Percentiles rank a stretch among this genome's conserved stretches.
phyloP scores from a whole-genome alignment of 64 coral and sea anemone genomes.

The Porites australiensis region DNA sequence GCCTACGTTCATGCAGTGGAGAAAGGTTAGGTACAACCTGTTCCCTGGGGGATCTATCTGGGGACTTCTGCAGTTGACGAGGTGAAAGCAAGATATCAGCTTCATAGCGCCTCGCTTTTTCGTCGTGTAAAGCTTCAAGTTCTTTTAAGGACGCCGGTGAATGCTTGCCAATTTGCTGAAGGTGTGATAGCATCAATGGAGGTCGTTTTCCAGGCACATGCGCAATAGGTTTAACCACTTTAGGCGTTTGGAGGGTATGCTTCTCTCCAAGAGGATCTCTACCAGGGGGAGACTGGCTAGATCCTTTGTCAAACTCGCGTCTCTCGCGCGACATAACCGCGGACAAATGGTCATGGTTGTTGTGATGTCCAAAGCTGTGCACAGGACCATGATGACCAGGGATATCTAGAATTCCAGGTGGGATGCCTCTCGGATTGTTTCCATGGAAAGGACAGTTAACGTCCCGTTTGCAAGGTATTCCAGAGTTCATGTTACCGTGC shows the following conservation, averaged over 20 bases:
- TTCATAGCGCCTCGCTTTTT: slow-evolving; percentile 75
- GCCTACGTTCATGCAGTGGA: slow-evolving; percentile 61
- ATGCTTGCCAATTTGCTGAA: slow-evolving; percentile 80
- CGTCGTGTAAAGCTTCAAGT: slow-evolving; percentile 68
- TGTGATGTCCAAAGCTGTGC: slow-evolving; percentile 59
- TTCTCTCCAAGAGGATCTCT: slow-evolving; percentile 68
- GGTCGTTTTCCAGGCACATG: slow-evolving; percentile 94
- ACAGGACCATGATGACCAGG: slow-evolving; percentile 82
- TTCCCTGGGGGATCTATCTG: slow-evolving; percentile 78
- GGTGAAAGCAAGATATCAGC: slow-evolving; percentile 67
- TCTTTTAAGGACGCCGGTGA: slow-evolving; percentile 53
- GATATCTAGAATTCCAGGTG: slow-evolving; percentile 81
- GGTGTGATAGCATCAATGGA: slow-evolving; percentile 88
- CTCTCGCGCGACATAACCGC: slow-evolving; percentile 80
- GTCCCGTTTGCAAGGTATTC: slow-evolving; percentile 91
- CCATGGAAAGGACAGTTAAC: slow-evolving; percentile 96
- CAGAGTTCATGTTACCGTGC: slow-evolving; percentile 72
- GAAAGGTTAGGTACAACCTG: slow-evolving; percentile 38
- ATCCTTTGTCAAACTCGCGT: slow-evolving; percentile 71
- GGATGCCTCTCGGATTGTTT: slow-evolving; percentile 66
- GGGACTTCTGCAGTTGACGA: slow-evolving; percentile 62
- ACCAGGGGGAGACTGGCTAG: slow-evolving; percentile 66
- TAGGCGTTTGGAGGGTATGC: slow-evolving; percentile 70
- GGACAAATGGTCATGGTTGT: slow-evolving; percentile 79
- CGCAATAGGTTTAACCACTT: slow-evolving; percentile 94